Base-by-base conservation (phyloP, 2,888 invertebrate genomes). In the Cephus pulcher region DNA sequence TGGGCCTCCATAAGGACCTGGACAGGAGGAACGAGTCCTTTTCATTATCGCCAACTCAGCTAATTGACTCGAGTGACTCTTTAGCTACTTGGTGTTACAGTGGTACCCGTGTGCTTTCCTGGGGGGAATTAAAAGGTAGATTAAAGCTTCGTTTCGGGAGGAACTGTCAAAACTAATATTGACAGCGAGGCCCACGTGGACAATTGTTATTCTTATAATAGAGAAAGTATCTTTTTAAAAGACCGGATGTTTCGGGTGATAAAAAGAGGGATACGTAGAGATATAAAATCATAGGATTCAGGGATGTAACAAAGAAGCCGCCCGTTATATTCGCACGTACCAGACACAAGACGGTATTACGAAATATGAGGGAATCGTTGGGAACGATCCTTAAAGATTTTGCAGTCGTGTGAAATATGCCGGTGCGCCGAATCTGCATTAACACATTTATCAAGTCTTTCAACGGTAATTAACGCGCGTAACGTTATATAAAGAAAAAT, bases 291-390 rank as follows among this genome's bases (percentile, higher is more conserved):
- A 4, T 40, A 40, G 4, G 40, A 40, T 56, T 56, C 56, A 56
- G 56, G 23, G 56, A 23, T 23, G 23, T 56, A 9, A 56, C 56
- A 56, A 56, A 56, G 23, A 56, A 6, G 9, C 9, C 23, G 23
- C 23, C 56, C 56, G 23, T 56, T 56, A 56, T 9, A 12, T 77
- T 77, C 77, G 77, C 77, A 77, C 74, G 77, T 34, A 37, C 33
- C 37, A 70, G 70, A 56, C 70, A 75, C 75, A 75, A 70, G 78
- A 71, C 32, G 32, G 32, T 70, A 70, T 78, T 78, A 78, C 75
- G 75, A 75, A 78, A 75, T 78, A 75, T 75, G 32, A 37, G 30
- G 69, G 78, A 34, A 78, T 78, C 75, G 78, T 78, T 78, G 30
- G 30, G 34, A 40, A 34, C 34, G 71, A 33, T 78, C 70, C 75